Percentiles rank a stretch among this genome's conserved stretches.
Evolutionary conservation across 2,113 vertebrate genomes (phyloP).

Genomic region (Phaetusa simplex): DNA sequence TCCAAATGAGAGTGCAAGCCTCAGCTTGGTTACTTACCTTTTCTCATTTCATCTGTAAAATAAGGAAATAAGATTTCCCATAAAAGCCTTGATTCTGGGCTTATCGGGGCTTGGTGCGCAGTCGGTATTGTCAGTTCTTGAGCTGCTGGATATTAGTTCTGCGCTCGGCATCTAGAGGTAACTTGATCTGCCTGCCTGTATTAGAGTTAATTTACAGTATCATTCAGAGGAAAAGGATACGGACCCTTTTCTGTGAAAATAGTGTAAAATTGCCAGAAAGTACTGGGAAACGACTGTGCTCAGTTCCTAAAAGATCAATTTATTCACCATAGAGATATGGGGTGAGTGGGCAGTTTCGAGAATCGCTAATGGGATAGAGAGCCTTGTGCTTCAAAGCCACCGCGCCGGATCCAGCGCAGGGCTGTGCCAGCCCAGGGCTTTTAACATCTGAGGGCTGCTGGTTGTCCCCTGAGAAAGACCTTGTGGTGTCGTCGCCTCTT

Average conservation of each 20-base stretch:
- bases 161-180: background rate
- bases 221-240: conserved; percentile 1
- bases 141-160: background rate
- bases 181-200: background rate
- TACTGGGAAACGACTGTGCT: conserved; percentile 27
- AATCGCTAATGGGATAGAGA: background rate
- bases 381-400: background rate
- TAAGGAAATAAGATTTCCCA: background rate
- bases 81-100: background rate
- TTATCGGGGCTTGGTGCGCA: background rate
- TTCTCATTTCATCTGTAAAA: background rate
- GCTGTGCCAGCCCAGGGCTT: background rate
- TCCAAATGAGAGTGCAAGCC: background rate
- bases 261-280: conserved; percentile 49
- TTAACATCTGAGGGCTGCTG: background rate
- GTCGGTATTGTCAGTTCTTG: background rate
- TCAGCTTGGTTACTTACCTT: background rate
- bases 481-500: fast-evolving
- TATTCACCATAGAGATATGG: background rate
- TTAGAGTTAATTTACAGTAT: conserved; percentile 10
- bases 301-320: conserved; percentile 25
- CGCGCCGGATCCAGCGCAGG: background rate
- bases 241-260: conserved; percentile 16
- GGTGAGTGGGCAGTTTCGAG: background rate
- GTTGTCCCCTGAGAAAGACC: background rate